Evolutionary conservation across 2,888 invertebrate species (phyloP).

Genomic region (Aethes cnicana): DNA sequence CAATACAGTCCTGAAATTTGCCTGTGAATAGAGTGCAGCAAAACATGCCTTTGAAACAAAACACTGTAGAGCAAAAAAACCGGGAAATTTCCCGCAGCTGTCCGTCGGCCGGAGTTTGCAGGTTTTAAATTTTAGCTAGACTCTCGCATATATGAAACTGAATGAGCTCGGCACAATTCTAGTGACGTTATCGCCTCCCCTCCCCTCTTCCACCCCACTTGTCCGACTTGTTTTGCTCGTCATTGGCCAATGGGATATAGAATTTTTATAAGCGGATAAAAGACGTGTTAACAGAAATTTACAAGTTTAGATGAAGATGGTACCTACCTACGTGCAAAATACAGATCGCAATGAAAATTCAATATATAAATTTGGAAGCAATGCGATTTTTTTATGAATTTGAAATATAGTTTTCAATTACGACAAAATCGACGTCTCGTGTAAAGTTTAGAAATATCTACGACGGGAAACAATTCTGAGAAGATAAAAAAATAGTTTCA

Average conservation of each 20-base stretch:
- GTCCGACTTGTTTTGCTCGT: constrained; percentile 19
- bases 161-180: constrained; percentile 23
- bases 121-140: constrained; percentile 32
- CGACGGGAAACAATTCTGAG: no score
- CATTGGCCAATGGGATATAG: constrained; percentile 27
- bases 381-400: no score
- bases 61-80: constrained; percentile 12
- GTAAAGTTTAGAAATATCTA: no score
- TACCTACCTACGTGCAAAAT: no score
- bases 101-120: constrained; percentile 9
- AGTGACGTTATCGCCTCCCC: constrained; percentile 18
- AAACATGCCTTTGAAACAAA: constrained; percentile 9
- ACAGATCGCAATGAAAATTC: no score
- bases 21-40: not conserved
- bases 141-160: constrained; percentile 28
- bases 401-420: no score
- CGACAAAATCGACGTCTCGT: no score
- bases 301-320: no score
- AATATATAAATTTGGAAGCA: no score
- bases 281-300: no score
- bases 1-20: not conserved
- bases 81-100: constrained; percentile 25
- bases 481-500: no score
- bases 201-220: not conserved
- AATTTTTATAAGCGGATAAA: constrained; percentile 24